Conservation (phyloP, 2,888 invertebrate genomes). For the Dendrolimus pini region DNA sequence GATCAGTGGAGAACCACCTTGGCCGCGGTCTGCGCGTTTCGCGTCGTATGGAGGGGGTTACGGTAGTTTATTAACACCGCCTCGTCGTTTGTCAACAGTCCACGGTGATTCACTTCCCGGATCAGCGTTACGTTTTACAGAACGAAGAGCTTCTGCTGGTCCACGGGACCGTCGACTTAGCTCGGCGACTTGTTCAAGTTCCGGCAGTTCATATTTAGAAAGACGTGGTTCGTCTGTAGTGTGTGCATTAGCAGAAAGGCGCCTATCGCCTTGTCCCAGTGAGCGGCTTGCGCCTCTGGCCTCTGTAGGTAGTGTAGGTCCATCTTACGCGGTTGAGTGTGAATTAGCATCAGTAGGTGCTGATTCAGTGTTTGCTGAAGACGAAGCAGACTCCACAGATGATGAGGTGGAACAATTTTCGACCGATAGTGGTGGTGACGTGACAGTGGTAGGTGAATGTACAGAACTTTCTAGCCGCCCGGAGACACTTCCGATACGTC, state of each 20-base stretch:
- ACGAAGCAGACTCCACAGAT: constrained; percentile 85
- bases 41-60: constrained; percentile 78
- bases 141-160: constrained; percentile 68
- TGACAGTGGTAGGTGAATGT: constrained; percentile 46
- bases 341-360: constrained; percentile 84
- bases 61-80: constrained; percentile 83
- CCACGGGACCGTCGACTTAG: constrained; percentile 80
- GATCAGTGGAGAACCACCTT: constrained; percentile 81
- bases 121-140: constrained; percentile 70
- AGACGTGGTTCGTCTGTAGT: constrained; percentile 87
- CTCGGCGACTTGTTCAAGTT: constrained; percentile 90
- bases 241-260: constrained; percentile 86
- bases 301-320: constrained; percentile 86
- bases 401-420: constrained; percentile 91
- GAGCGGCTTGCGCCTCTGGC: constrained; percentile 85
- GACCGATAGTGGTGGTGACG: constrained; percentile 85
- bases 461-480: constrained; percentile 63
- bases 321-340: constrained; percentile 81
- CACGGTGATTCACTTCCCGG: constrained; percentile 79
- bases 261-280: constrained; percentile 84
- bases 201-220: constrained; percentile 89
- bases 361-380: constrained; percentile 88
- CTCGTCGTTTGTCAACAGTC: constrained; percentile 77
- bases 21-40: constrained; percentile 60
- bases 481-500: constrained; percentile 42